These are phyloP conservation scores for Carollia perspicillata DNA, from an alignment of 2,113 vertebrate species.

Conservation along the genomic window DNA sequence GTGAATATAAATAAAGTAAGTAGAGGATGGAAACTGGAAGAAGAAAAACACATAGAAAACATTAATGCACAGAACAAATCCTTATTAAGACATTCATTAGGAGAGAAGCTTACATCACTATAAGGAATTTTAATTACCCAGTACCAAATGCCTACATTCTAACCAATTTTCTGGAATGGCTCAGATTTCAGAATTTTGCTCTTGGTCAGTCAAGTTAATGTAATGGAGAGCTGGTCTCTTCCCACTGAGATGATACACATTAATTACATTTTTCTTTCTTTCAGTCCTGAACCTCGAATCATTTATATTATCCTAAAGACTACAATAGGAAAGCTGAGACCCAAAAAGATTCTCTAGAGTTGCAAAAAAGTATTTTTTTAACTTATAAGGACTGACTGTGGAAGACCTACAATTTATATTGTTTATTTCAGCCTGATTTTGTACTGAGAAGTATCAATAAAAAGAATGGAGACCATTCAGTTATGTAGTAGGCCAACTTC, in stretches of 20 bases:
- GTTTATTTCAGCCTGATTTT: not conserved
- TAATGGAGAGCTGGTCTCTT: not conserved
- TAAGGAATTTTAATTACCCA: not conserved
- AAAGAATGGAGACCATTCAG: not conserved
- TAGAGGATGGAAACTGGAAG: not conserved
- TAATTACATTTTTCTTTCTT: not conserved
- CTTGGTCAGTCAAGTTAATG: not conserved
- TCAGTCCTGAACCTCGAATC: not conserved
- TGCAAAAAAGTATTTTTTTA: not conserved
- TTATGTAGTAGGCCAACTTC: not conserved
- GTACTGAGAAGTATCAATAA: not conserved
- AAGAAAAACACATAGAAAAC: not conserved
- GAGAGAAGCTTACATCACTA: not conserved
- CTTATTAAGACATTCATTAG: not conserved
- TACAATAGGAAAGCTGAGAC: not conserved
- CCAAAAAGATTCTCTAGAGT: not conserved
- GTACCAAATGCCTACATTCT: not conserved
- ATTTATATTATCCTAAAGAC: not conserved
- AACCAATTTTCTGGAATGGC: not conserved
- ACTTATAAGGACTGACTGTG: not conserved
- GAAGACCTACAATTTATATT: not conserved
- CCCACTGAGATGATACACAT: not conserved
- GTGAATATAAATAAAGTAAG: not conserved
- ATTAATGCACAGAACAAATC: not conserved
- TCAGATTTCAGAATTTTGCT: not conserved